Base-by-base conservation (phyloP, 2,113 vertebrate species). In the Phalacrocorax carbo region DNA sequence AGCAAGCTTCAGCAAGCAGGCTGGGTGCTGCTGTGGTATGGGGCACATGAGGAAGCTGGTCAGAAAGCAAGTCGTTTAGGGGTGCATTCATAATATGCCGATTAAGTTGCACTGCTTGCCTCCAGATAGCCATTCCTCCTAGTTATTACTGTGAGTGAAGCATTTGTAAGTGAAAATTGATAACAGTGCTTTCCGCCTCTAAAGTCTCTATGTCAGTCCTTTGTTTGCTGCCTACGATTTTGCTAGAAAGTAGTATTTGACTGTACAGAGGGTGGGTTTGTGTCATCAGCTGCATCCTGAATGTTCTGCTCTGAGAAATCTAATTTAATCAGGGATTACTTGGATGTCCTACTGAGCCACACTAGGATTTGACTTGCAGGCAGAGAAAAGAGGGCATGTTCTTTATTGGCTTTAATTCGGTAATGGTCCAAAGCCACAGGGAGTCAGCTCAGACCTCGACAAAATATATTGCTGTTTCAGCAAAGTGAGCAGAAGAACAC, bases 1-100 rank as follows among this genome's bases (percentile, higher is more conserved):
- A 88, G 75, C 89, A 97, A 90, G 89, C 68, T 95, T 70, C 91
- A 71, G 93, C 82, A 93, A 93, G 91, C 75, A 73, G 54, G 49
- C 54, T 70, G 69, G 38, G 21, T 79, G 82, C 61, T 91, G 42
- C 52, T 78, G 54, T 65, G 54, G 16, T 62, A 58, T 4, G 11
- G 34, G 48, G 49, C 26, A 51, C 23, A 42, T 2, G 17, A 23
- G 27, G 51, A 90, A 51, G 32, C 29, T 81, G 54, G 8, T 75
- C 48, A 86, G 71, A 84, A 82, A 36, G 19, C 36, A 69, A 23
- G 15, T 40, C 44, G 90, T 44, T 11, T 11, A 65, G 40, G 46
- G 7, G 3, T 64, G 5, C 23, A 21, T 55, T 85, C 34, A 10
- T 58, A 55, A 70, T 5, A 32, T 1, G 2, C 55, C 71, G 40